Conservation (phyloP, 2,113 vertebrate species). For the Pygoscelis adeliae region DNA sequence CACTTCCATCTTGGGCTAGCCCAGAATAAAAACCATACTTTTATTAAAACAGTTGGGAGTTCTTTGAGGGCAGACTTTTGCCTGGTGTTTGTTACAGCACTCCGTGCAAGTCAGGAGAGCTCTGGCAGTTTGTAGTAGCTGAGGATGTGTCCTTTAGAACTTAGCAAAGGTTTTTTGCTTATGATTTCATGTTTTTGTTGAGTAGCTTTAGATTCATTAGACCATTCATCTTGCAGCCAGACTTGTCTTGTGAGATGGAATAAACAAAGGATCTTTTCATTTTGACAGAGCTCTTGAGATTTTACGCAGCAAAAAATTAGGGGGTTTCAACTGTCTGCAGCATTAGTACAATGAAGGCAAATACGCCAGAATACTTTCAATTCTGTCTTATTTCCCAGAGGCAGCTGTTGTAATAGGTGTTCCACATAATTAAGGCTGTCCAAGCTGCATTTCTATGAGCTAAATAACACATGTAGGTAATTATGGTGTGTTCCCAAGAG, state of each 20-base stretch:
- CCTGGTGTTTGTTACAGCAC: not conserved
- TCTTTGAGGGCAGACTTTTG: not conserved
- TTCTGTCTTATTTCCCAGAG: not conserved
- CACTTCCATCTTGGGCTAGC: not conserved
- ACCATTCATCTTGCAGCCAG: not conserved
- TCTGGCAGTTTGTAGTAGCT: not conserved
- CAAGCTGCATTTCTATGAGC: not conserved
- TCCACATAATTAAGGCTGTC: constrained; percentile 7
- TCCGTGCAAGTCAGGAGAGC: not conserved
- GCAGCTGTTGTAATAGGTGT: not conserved
- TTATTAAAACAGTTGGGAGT: not conserved
- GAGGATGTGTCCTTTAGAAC: not conserved
- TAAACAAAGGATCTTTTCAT: not conserved
- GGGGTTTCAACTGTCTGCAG: not conserved
- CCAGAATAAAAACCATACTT: rapidly evolving
- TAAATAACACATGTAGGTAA: not conserved
- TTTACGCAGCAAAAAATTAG: not conserved
- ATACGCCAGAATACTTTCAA: not conserved
- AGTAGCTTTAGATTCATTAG: not conserved
- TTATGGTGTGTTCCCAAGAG: not conserved
- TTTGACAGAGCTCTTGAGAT: not conserved
- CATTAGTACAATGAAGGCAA: not conserved
- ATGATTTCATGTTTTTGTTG: not conserved
- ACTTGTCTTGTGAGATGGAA: not conserved
- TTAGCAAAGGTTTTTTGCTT: not conserved